phyloP scores from a whole-genome alignment of 1,140 invertebrate species.

The Aphis craccivora region DNA sequence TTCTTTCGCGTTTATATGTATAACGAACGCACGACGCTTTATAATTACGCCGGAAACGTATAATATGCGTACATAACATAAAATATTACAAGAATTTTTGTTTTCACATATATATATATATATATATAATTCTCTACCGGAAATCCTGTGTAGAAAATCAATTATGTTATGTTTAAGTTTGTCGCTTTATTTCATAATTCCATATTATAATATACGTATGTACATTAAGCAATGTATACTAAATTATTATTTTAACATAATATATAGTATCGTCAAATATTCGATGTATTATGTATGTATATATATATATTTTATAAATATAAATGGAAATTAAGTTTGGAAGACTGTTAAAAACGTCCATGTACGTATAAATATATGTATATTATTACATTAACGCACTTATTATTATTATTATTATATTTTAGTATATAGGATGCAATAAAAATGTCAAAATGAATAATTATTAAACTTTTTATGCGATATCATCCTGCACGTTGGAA shows the following conservation, averaged over 20 bases:
- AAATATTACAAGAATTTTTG: slow-evolving; percentile 11
- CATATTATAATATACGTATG: neutral
- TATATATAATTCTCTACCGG: neutral
- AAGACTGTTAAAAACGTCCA: neutral
- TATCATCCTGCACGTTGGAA: neutral
- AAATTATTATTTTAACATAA: neutral
- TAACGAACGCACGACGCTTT: neutral
- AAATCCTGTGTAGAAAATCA: slow-evolving; percentile 27
- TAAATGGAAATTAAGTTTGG: slow-evolving; percentile 11
- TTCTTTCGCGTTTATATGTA: neutral
- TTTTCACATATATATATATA: neutral
- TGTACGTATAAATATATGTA: neutral
- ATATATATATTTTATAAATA: neutral
- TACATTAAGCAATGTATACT: neutral
- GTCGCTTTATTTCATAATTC: neutral
- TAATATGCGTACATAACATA: neutral
- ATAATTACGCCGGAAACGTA: slow-evolving; percentile 8
- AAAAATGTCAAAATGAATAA: slow-evolving; percentile 43
- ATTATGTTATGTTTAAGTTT: neutral
- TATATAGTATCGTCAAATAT: neutral
- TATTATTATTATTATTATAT: neutral
- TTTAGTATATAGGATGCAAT: slow-evolving; percentile 21
- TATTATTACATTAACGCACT: neutral
- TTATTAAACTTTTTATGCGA: slow-evolving; percentile 26
- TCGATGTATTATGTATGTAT: neutral